phyloP scores from a whole-genome alignment of 1,140 invertebrate genomes.

The Teleogryllus occipitalis region DNA sequence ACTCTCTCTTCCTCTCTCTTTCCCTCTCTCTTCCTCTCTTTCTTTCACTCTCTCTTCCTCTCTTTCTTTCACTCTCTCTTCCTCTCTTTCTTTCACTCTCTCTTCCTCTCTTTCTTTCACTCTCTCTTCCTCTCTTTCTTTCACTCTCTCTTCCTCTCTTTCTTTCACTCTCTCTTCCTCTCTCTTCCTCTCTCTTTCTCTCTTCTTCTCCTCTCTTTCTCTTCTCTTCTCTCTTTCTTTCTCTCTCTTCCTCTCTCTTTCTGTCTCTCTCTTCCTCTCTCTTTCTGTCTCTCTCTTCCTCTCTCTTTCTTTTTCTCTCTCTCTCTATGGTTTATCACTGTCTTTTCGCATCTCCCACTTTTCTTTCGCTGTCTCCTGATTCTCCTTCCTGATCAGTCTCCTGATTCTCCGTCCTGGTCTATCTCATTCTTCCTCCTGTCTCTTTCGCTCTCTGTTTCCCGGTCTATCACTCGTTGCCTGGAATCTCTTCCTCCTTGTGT shows the following conservation, averaged over 20 bases:
- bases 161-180: background rate
- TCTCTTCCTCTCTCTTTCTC: background rate
- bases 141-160: background rate
- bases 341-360: background rate
- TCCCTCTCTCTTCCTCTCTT: too few relatives aligned
- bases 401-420: background rate
- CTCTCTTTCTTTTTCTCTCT: background rate
- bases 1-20: too few relatives aligned
- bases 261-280: background rate
- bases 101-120: background rate
- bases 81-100: background rate
- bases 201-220: background rate
- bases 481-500: background rate
- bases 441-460: background rate
- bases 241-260: background rate
- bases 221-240: background rate
- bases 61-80: background rate
- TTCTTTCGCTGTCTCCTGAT: background rate
- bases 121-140: background rate
- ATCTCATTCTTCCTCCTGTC: background rate
- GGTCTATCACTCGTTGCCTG: background rate
- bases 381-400: background rate
- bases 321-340: background rate
- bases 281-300: background rate
- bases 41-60: background rate